A percentile compares a stretch with the other conserved stretches of the same genome.
Evolutionary conservation across 2,888 invertebrate genomes (phyloP).

Genomic region (Heteromurus nitidus): DNA sequence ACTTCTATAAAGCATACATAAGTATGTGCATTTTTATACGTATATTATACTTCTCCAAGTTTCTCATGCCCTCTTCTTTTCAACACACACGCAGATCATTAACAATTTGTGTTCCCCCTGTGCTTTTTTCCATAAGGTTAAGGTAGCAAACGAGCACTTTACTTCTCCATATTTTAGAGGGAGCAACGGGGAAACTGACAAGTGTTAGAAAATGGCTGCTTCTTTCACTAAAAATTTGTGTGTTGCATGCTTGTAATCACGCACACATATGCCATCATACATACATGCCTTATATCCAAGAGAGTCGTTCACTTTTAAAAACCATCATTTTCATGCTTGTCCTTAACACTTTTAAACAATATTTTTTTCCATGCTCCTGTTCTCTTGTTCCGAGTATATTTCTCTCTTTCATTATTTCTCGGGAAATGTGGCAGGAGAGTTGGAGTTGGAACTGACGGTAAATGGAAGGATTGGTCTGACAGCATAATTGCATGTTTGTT

Average conservation of each 20-base stretch:
- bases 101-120: constrained; percentile 59
- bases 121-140: too few species aligned
- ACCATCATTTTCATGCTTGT: constrained; percentile 46
- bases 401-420: background rate
- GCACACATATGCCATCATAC: background rate
- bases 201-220: constrained; percentile 11
- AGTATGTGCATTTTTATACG: background rate
- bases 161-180: background rate
- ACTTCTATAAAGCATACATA: constrained; percentile 11
- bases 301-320: background rate
- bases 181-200: constrained; percentile 7
- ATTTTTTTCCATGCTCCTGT: constrained; percentile 1
- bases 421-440: background rate
- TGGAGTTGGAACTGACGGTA: background rate
- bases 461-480: constrained; percentile 47
- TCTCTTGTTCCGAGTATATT: background rate
- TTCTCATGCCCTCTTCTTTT: background rate
- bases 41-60: background rate
- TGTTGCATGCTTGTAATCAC: background rate
- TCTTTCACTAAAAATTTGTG: background rate
- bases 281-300: background rate
- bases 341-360: constrained; percentile 43
- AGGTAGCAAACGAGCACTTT: background rate
- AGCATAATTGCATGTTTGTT: constrained; percentile 64
- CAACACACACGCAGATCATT: constrained; percentile 45